Base-by-base conservation (phyloP, 2,797 vertebrate species). In the Leptoclinus maculatus region DNA sequence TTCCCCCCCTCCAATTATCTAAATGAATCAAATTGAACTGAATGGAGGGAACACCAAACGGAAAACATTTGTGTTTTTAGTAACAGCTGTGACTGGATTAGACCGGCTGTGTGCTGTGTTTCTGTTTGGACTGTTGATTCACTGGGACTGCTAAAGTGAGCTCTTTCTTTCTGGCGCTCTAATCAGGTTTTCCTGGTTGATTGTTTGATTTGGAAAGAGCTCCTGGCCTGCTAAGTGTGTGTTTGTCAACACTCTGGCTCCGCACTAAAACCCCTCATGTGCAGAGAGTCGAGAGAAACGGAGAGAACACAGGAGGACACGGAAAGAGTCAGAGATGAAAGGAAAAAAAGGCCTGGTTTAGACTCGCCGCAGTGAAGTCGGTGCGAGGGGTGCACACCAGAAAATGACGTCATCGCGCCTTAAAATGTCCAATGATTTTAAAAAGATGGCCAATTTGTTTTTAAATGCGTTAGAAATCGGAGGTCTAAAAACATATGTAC, bases 181-280 rank as follows among this genome's bases (percentile, higher is more conserved):
- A 89, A 92, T 90, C 73, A 79, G 56, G 81, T 90, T 89, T 87
- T 83, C 76, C 82, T 70, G 54, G 59, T 78, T 83, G 81, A 88
- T 90, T 88, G 87, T 91, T 91, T 90, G 85, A 90, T 90, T 91
- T 88, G 80, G 82, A 88, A 79, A 82, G 63, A 75, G 67, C 73
- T 80, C 58, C 72, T 80, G 72, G 60, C 71, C 80, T 76, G 77
- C 62, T 64, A 78, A 83, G 83, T 84, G 69, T 80, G 49, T 87
- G 78, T 87, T 87, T 90, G 84, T 88, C 87, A 91, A 80, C 89
- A 89, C 66, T 60, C 51, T 70, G 74, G 80, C 80, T 80, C 41
- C 39, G 56, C 59, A 78, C 75, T 69, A 74, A 34, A 79, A 78
- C 71, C 77, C 66, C 62, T 75, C 47, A 67, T 67, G 66, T 74